Base-by-base conservation (phyloP, 2,113 vertebrate species). In the Riparia riparia region DNA sequence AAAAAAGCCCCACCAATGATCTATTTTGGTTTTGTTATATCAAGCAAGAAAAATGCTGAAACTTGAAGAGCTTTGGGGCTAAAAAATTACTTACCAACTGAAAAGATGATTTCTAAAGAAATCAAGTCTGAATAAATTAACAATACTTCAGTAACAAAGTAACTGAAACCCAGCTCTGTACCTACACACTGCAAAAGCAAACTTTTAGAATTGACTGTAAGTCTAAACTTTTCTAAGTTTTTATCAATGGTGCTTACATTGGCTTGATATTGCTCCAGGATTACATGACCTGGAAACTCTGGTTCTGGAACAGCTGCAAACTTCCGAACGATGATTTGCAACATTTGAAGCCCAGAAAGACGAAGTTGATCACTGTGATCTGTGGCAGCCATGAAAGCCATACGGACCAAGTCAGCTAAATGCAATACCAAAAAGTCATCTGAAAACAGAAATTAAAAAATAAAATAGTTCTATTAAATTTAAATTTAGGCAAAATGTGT, bases 321-420 rank as follows among this genome's bases (percentile, higher is more conserved):
- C 79, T 96, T 98, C 50, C 97, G 98, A 97, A 99, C 99, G 97
- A 99, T 96, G 47, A 98, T 97, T 88, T 99, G 97, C 60, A 99
- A 96, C 0, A 97, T 98, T 65, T 99, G 98, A 41, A 99, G 98
- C 24, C 99, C 99, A 49, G 98, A 98, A 93, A 99, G 98, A 57
- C 99, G 98, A 71, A 99, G 98, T 14, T 98, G 98, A 57, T 99
- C 98, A n/a, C 98, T 99, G 83, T 99, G 98, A 97, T 99, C 99
- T 47, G 99, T 99, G 50, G 99, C 99, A 73, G 99, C 99, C 99
- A 99, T 99, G 95, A 99, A 99, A 44, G 99, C 99, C 99, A 99
- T 99, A 45, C 99, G 99, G 65, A 99, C 98, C 97, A 99, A 98
- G 61, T 99, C 99, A 25, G 98, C 98, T 74, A 99, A 98, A 96